Base-by-base conservation (phyloP, 2,888 invertebrate species). In the Erebia aethiops region DNA sequence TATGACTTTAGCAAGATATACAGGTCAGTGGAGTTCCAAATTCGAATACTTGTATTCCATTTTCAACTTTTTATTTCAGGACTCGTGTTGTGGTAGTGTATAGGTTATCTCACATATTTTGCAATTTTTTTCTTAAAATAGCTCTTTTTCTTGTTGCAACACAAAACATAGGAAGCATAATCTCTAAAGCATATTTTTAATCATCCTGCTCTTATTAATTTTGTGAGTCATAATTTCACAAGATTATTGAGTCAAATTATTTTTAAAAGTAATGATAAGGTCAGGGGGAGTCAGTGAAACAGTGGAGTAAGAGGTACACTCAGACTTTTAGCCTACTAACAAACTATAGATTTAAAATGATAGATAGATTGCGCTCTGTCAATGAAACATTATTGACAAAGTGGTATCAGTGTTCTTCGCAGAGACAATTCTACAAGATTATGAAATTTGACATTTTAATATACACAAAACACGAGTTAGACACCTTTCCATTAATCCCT, bases 1-100 rank as follows among this genome's bases (percentile, higher is more conserved):
- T 98, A 98, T 98, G 98, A 97, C 97, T 97, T 97, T 97, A 97
- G 97, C 96, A 97, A 97, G 96, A 96, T 96, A 95, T 95, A 96
- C 95, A 97, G 97, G 97, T 97, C 89, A 96, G 96, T 94, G 52
- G 49, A 51, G 67, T 41, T 41, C 14, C 10, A 52, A 26, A 26
- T 52, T 51, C 41, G 18, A 61, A 61, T 26, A 26, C 43, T 46
- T 62, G 18, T 21, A 46, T 67, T 58, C 58, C 57, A 64, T 69
- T 71, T 71, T 26, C 51, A 43, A n/a, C 11, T 26, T 61, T 35
- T 67, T 69, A 52, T 46, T 66, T 66, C 43, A 13, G 46, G 16
- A 35, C 52, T 51, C 52, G 52, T n/a, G 64, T 64, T 16, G 26
- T 35, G 26, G 41, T 52, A 26, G n/a, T 35, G 13, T 62, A 64